phyloP scores from a whole-genome alignment of 2,113 vertebrate genomes.

The Scartelaos histophorus region DNA sequence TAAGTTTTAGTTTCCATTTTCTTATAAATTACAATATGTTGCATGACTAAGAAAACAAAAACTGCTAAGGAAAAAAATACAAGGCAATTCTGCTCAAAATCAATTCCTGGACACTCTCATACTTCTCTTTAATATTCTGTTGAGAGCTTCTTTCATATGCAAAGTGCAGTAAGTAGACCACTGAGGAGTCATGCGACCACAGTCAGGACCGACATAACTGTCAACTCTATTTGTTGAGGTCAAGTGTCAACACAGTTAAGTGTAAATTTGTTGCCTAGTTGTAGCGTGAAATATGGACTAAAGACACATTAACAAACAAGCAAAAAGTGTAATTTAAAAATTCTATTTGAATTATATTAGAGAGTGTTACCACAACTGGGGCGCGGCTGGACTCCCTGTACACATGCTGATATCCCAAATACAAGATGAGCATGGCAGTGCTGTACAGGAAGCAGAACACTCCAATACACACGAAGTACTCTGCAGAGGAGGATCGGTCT shows the following conservation, averaged over 20 bases:
- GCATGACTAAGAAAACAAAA: no score
- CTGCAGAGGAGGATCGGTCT: conserved; percentile 84
- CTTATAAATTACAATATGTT: not conserved
- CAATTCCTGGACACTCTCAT: not conserved
- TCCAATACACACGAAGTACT: conserved; percentile 91
- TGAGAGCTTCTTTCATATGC: not conserved
- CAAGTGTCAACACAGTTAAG: not conserved
- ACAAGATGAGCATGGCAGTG: conserved; percentile 84
- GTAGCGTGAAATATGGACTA: no score
- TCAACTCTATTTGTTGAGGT: not conserved
- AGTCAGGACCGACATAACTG: not conserved
- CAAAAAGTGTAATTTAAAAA: not conserved
- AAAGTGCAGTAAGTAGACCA: not conserved
- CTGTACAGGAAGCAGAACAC: conserved; percentile 92
- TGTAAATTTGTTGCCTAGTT: no score
- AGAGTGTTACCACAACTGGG: conserved; percentile 76
- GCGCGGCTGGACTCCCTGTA: conserved; percentile 83
- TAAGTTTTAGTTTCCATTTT: no score
- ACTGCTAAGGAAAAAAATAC: not conserved
- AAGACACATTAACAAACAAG: not conserved
- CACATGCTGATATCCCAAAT: conserved; percentile 87
- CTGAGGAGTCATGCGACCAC: not conserved
- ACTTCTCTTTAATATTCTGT: not conserved
- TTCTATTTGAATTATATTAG: not conserved
- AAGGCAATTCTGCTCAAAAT: no score